A percentile compares a stretch with the other conserved stretches of the same genome.
phyloP scores from a whole-genome alignment of 2,797 vertebrate species.

The Myiotriccus ornatus region DNA sequence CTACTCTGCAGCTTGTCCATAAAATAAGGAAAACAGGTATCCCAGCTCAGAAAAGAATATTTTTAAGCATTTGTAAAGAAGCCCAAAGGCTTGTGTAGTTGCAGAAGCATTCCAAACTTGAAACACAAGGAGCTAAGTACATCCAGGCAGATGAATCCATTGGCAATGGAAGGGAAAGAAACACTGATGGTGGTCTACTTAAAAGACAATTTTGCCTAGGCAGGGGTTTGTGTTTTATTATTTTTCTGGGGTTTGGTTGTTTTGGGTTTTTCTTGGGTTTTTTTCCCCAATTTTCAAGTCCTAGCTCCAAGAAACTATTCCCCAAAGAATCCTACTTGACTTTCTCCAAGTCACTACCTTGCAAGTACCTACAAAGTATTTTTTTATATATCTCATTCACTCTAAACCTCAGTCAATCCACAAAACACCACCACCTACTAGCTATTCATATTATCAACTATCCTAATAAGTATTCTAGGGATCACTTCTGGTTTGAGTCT shows the following conservation, averaged over 20 bases:
- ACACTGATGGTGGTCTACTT: neutral
- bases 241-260: neutral
- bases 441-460: neutral
- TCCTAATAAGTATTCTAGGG: neutral
- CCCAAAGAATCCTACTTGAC: neutral
- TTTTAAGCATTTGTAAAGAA: neutral
- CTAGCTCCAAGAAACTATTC: neutral
- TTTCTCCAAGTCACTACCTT: neutral
- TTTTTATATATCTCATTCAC: neutral
- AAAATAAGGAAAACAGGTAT: neutral
- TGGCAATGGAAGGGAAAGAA: neutral
- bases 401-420: neutral
- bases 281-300: neutral
- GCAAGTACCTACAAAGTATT: neutral
- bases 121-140: neutral
- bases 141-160: neutral
- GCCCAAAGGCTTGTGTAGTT: neutral
- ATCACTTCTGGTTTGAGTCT: neutral
- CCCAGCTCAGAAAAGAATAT: neutral
- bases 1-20: neutral
- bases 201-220: neutral
- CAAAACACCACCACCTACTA: neutral
- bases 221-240: neutral
- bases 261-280: neutral
- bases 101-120: neutral